Conservation (phyloP, 2,113 vertebrate species). For the Pangasianodon hypophthalmus region DNA sequence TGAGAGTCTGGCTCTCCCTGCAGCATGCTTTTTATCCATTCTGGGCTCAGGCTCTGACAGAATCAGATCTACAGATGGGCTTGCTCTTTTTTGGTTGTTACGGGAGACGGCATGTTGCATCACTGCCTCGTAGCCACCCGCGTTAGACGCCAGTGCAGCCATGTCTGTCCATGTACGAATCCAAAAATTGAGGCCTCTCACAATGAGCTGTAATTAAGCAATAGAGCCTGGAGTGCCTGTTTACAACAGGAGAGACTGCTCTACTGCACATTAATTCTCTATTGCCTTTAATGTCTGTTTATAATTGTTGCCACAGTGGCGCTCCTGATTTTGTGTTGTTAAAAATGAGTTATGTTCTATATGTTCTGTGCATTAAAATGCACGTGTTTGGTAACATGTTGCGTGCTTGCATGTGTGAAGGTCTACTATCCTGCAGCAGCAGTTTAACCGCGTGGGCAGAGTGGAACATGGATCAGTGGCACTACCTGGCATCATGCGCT, state of each 20-base stretch:
- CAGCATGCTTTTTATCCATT: slow-evolving; percentile 30
- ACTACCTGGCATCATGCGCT: slow-evolving; percentile 92
- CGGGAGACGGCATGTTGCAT: slow-evolving; percentile 55
- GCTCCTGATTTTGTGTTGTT: not conserved
- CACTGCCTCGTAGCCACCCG: slow-evolving; percentile 43
- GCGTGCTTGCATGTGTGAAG: slow-evolving; percentile 62
- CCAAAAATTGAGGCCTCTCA: slow-evolving; percentile 68
- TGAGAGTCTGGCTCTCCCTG: not conserved
- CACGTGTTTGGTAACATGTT: slow-evolving; percentile 19
- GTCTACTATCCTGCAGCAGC: slow-evolving; percentile 95
- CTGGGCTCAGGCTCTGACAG: slow-evolving; percentile 41
- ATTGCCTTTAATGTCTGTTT: slow-evolving; percentile 36
- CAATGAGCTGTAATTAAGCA: slow-evolving; percentile 71
- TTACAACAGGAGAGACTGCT: slow-evolving; percentile 48
- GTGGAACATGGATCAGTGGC: slow-evolving; percentile 94
- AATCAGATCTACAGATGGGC: slow-evolving; percentile 50
- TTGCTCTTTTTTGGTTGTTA: slow-evolving; percentile 56
- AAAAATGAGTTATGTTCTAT: not conserved
- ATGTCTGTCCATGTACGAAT: slow-evolving; percentile 61
- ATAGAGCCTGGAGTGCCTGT: slow-evolving; percentile 64
- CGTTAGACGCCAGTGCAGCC: slow-evolving; percentile 58
- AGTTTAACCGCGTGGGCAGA: slow-evolving; percentile 91
- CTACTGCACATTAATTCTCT: not conserved
- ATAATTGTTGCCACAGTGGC: slow-evolving; percentile 8
- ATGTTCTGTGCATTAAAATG: not conserved